These are phyloP conservation scores for Laterallus jamaicensis DNA, from an alignment of 2,113 vertebrate species.

Conservation along the genomic window DNA sequence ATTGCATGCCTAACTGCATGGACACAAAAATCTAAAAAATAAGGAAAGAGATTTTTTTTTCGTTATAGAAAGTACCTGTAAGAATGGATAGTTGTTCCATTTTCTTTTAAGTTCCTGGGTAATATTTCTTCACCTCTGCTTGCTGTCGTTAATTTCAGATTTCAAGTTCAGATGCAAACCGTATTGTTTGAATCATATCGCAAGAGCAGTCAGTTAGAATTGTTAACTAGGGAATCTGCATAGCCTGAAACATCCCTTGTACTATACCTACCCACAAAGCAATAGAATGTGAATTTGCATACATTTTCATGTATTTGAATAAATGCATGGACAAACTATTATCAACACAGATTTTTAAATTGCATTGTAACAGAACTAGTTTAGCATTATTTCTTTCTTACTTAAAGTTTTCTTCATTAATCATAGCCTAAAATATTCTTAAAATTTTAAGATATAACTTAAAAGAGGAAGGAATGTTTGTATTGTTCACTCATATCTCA, in stretches of 20 bases:
- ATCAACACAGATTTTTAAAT: background rate
- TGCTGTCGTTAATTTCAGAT: background rate
- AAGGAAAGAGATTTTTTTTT: background rate
- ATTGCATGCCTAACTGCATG: conserved; percentile 52
- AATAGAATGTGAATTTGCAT: background rate
- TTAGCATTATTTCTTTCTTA: background rate
- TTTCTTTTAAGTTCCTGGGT: background rate
- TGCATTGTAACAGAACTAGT: background rate
- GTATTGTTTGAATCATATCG: background rate
- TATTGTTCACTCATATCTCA: background rate
- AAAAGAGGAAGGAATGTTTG: background rate
- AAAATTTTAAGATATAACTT: background rate
- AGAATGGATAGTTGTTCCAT: conserved; percentile 4
- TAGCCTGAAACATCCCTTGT: background rate
- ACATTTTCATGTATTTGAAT: conserved; percentile 47
- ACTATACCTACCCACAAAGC: background rate
- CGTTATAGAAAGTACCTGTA: background rate
- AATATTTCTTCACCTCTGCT: background rate
- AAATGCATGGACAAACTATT: background rate
- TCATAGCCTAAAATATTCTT: background rate
- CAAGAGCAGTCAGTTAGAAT: background rate
- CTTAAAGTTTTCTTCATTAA: background rate
- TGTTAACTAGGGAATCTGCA: background rate
- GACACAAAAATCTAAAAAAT: conserved; percentile 21
- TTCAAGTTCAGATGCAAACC: background rate